Evolutionary conservation across 2,113 vertebrate genomes (phyloP).

Genomic region (Tor tambroides): DNA sequence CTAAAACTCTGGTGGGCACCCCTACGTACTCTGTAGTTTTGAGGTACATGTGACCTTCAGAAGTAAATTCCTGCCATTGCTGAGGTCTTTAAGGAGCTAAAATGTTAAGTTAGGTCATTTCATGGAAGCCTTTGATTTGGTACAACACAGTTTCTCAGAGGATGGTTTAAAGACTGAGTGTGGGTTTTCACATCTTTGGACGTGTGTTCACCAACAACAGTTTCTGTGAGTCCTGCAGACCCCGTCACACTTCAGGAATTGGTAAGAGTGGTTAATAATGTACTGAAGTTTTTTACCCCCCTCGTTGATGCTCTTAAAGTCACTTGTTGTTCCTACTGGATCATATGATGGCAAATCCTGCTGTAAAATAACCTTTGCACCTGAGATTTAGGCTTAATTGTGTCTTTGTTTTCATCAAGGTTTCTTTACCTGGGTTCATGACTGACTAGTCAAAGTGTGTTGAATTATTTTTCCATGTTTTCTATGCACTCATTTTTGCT

Average conservation of each 20-base stretch:
- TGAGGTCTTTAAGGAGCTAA: constrained; percentile 63
- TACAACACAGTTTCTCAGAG: constrained; percentile 36
- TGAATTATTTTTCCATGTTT: not conserved
- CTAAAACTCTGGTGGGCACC: constrained; percentile 18
- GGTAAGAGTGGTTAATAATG: constrained; percentile 65
- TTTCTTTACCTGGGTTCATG: not conserved
- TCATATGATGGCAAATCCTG: constrained; percentile 2
- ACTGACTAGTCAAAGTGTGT: not conserved
- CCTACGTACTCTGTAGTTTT: constrained; percentile 24
- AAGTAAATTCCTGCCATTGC: constrained; percentile 61
- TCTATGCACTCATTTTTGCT: too few species aligned
- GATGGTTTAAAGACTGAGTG: constrained; percentile 50
- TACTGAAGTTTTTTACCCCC: constrained; percentile 31
- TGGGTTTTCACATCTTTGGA: constrained; percentile 49
- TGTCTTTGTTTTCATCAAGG: not conserved
- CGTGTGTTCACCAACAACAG: constrained; percentile 30
- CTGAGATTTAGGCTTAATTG: constrained; percentile 11
- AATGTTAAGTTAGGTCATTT: constrained; percentile 41
- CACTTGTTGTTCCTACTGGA: not conserved
- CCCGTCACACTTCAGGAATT: constrained; percentile 56
- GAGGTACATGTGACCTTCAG: constrained; percentile 55
- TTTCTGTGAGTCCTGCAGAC: constrained; percentile 49
- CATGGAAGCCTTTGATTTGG: constrained; percentile 24
- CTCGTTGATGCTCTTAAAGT: constrained; percentile 33
- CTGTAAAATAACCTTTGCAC: constrained; percentile 28